Base-by-base conservation (phyloP, 2,888 invertebrate species). In the Epiblema foenella region DNA sequence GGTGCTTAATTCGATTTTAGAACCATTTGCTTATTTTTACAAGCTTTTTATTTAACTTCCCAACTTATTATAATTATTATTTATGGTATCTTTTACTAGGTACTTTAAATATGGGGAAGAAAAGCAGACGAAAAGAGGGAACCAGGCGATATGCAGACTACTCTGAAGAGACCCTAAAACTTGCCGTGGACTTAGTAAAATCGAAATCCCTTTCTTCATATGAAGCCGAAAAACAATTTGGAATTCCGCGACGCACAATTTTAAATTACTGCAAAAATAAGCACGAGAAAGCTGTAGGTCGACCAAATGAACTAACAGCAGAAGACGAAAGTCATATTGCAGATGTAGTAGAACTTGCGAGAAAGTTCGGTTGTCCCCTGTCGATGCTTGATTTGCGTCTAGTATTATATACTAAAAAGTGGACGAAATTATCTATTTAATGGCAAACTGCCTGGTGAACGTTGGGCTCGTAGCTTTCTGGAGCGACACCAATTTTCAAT, bases 301-400 rank as follows among this genome's bases (percentile, higher is more conserved):
- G 29, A 29, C 29, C 29, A 29, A 29, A 29, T 5, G 29, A 29
- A 5, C 29, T 29, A 5, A 4, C 29, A 5, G 29, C 5, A 29
- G 29, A 33, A 33, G 33, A 33, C 9, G 33, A 33, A 33, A 33
- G 9, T 5, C 33, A 33, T 33, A 33, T 33, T 8, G 33, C 33
- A 5, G 33, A 72, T 12, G 73, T 66, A 37, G 51, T 75, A 17
- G 72, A 73, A 57, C 15, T 73, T 59, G 49, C 75, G 49, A 73
- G 72, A 58, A 72, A 75, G 54, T 73, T 74, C 69, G 77, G 77
- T 15, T 60, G 69, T 51, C 77, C 77, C 11, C 52, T 77, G 12
- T 70, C 73, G 15, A 42, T 75, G 17, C 56, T 75, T 65, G 73
- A 77, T 56, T 73, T 76, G 51, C 69, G 75, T 3, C 72, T 72